A percentile compares a stretch with the other conserved stretches of the same genome.
Conservation (phyloP, 2,113 vertebrate genomes). For the Vimba vimba region DNA sequence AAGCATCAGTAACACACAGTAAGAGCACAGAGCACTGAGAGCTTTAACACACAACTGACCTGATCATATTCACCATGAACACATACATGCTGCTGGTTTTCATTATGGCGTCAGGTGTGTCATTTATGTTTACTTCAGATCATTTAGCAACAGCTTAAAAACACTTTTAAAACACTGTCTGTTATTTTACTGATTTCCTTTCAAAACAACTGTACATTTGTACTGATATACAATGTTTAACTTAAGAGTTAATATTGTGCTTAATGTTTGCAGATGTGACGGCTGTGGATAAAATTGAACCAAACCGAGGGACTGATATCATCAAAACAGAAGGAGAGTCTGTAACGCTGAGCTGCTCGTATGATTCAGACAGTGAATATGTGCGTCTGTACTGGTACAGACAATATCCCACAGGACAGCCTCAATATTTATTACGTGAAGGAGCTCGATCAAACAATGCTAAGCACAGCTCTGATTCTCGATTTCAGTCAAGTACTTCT, state of each 20-base stretch:
- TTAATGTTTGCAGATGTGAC: background rate
- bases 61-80: too few relatives aligned
- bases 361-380: constrained; percentile 3
- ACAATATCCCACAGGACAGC: background rate
- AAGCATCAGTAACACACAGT: too few relatives aligned
- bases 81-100: too few relatives aligned
- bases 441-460: background rate
- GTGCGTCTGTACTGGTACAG: background rate
- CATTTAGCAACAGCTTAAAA: too few relatives aligned
- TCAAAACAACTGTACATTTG: too few relatives aligned
- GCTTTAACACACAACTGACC: too few relatives aligned
- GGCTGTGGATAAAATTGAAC: background rate
- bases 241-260: background rate
- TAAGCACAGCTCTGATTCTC: background rate
- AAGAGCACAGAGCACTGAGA: too few relatives aligned
- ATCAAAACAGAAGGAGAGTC: constrained; percentile 12
- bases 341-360: constrained; percentile 11
- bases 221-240: background rate
- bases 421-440: background rate
- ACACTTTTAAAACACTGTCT: too few relatives aligned
- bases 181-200: too few relatives aligned
- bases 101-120: too few relatives aligned
- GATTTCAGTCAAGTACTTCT: background rate
- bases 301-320: background rate
- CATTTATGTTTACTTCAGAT: too few relatives aligned